Evolutionary conservation across 64 coral and sea anemone genomes (phyloP), one percentile per base, ranked within the genome.

Genomic region (Cladopsammia gracilis): DNA sequence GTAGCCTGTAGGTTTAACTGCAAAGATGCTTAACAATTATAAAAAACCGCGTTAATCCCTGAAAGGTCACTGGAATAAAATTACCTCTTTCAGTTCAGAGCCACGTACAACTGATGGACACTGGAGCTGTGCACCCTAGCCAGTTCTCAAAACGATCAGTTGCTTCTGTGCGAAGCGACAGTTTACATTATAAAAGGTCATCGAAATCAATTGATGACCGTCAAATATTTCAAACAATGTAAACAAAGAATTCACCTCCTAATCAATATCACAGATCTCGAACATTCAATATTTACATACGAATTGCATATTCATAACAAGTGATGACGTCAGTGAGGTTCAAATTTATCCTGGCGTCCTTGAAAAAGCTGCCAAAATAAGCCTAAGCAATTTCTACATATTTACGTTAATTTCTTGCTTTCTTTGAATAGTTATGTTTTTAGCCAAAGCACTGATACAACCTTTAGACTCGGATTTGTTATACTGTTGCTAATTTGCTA

Each of bases 161-260:
- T 42, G 48, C 20, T 47, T n/a, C 20, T 51, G 5, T 16, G 15
- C 3, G 9, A 45, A 75, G 47, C 72, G 20, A 45, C 48, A 75
- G 72, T 18, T 75, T 75, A 51, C 16, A 24, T 68, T 12, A 67
- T 50, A 9, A 67, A 66, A 68, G 10, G 80, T 20, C 62, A 84
- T 68, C 25, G 43, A 84, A 84, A 84, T 84, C 60, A 45, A 84
- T 84, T 67, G 50, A 66, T 62, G 47, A 24, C 57, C 25, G 44
- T 82, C 61, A 68, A 84, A 79, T 79, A 75, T 20, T 49, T 20
- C 45, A 6, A 49, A 67, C 34, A 84, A 82, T 65, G 12, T 84
- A 84, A 66, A 84, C 80, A 84, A 84, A 49, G 80, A 84, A 60
- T 15, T 2, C 45, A 68, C n/a, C 12, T 44, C 16, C 15, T 14